phyloP scores from a whole-genome alignment of 1,140 invertebrate species.

The Sycobia sp. region DNA sequence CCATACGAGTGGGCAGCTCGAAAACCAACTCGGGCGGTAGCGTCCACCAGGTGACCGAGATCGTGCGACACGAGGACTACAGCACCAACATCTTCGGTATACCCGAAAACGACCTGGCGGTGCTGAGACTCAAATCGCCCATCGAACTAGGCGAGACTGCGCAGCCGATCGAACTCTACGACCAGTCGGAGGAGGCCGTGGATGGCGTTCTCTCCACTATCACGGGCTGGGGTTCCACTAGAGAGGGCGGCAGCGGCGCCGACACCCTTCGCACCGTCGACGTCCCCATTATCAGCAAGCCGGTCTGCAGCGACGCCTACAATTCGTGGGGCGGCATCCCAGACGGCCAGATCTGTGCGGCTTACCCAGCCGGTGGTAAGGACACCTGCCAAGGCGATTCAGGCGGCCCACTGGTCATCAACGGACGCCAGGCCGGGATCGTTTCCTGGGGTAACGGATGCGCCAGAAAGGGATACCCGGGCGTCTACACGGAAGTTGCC shows the following conservation, averaged over 20 bases:
- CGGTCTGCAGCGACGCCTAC: constrained; percentile 23
- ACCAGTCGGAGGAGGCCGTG: background rate
- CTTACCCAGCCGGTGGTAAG: constrained; percentile 40
- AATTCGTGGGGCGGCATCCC: constrained; percentile 32
- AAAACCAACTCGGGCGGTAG: constrained; percentile 2
- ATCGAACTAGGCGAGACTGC: constrained; percentile 63
- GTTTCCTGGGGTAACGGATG: constrained; percentile 76
- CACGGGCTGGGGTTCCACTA: constrained; percentile 40
- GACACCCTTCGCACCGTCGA: constrained; percentile 18
- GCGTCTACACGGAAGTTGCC: no score
- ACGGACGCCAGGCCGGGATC: constrained; percentile 65
- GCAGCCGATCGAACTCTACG: constrained; percentile 56
- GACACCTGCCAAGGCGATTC: constrained; percentile 73
- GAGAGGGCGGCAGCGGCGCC: constrained; percentile 7
- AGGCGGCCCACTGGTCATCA: constrained; percentile 66
- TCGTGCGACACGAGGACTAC: constrained; percentile 24
- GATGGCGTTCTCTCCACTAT: constrained; percentile 32
- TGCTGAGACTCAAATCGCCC: constrained; percentile 63
- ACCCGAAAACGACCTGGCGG: constrained; percentile 67
- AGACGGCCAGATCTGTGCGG: constrained; percentile 23
- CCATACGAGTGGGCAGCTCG: constrained; percentile 4
- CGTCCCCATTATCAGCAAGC: constrained; percentile 32
- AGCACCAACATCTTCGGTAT: constrained; percentile 41
- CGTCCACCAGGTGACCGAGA: constrained; percentile 24
- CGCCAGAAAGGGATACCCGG: constrained; percentile 63